Evolutionary conservation across 2,797 vertebrate species (phyloP), one percentile per base, ranked within the genome.

Genomic region (Otolemur crassicaudatus): DNA sequence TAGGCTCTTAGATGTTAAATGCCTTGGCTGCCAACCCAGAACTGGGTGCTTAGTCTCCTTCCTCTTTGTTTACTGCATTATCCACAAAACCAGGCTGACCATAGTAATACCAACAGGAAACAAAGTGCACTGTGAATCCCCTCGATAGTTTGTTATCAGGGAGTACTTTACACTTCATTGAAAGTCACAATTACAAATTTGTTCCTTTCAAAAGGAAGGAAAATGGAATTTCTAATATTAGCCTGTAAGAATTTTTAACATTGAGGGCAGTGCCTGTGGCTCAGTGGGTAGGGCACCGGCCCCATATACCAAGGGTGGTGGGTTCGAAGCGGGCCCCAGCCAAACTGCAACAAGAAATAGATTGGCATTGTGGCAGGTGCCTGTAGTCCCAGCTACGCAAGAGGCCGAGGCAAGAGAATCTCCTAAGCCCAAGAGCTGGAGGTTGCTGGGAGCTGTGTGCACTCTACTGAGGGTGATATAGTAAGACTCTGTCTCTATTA

Each of bases 151-250:
- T 58, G 79, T 75, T 89, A 80, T 63, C 85, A 69, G 60, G 82
- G 67, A 86, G 22, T 11, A 73, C 37, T 87, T 83, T 25, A 34
- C n/a, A 37, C 43, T 89, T 94, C 69, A 81, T 5, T 46, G 17
- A 89, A 88, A 86, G 53, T 65, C 56, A 89, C 3, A 29, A 89
- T 31, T 80, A 85, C 25, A 91, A 80, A 46, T 89, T 31, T 84
- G 13, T 81, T 75, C 65, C 49, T 83, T 94, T 77, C 91, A 46
- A 69, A 92, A 95, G 40, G 37, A 81, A 80, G 13, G 77, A 49
- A 84, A 94, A 56, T 3, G 56, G 58, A 85, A 86, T 79, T 67
- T 88, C 20, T 75, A 88, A 87, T 16, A 65, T 73, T 40, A 70
- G 40, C 16, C 60, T 53, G 69, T 29, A 37, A 95, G 73, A 80